Base-by-base conservation (phyloP, 2,797 vertebrate species). In the Choloepus didactylus region DNA sequence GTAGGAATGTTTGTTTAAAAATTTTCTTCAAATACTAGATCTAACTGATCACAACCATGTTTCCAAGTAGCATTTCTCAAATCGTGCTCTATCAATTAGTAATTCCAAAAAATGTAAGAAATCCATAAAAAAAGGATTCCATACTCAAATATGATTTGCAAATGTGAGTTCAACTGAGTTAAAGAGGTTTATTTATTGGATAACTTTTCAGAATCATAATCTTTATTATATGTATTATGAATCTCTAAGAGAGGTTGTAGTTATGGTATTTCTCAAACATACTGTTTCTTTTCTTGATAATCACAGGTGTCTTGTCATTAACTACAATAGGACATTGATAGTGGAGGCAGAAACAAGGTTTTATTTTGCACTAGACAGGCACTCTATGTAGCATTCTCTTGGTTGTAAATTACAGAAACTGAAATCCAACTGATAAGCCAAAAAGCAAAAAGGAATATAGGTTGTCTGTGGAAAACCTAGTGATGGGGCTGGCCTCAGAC, bases 61-160 rank as follows among this genome's bases (percentile, higher is more conserved):
- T 93, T 76, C 56, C 35, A 93, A 31, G 38, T 76, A 83, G 49
- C 49, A 35, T 90, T 96, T 91, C 62, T n/a, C 51, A 81, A 16
- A 44, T 77, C 75, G 15, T 73, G 23, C 4, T 80, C 67, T 69
- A 49, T 35, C 41, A 62, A 21, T 62, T 73, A 80, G 31, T 84
- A 66, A 10, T 75, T 94, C 81, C 87, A 80, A 41, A 82, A 85
- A 49, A 81, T 2, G 3, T 11, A 79, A 31, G n/a, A 51, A 31
- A 31, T 66, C 72, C 41, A 31, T 72, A 35, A 76, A 41, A 41
- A 70, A 87, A 76, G 38, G 41, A 73, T 86, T 89, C 4, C 9
- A 4, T 88, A 49, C 38, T 86, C 60, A 88, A 75, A 82, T 79
- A n/a, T 66, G 29, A 76, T 69, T 89, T 80, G 27, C 87, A 72